Conservation (phyloP, 1,140 invertebrate species). For the Drosophila micromelanica region DNA sequence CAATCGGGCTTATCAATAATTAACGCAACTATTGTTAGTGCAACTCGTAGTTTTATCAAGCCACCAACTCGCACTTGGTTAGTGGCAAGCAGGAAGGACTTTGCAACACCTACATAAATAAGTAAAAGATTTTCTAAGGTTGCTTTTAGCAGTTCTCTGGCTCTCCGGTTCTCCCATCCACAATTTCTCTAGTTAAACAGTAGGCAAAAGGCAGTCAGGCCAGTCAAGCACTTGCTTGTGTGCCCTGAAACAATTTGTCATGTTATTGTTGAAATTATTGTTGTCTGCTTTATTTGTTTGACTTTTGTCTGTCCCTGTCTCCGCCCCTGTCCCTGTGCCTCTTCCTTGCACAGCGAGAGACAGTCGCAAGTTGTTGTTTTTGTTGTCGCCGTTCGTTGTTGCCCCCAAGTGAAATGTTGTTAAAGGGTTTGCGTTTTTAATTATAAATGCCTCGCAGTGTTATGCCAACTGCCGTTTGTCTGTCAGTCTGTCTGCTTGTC, state of each 20-base stretch:
- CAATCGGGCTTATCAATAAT: constrained; percentile 15
- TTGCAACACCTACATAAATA: constrained; percentile 51
- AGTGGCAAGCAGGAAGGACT: constrained; percentile 35
- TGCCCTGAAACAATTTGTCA: constrained; percentile 78
- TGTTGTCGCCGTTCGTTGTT: constrained; percentile 4
- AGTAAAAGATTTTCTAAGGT: constrained; percentile 34
- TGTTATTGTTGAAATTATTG: constrained; percentile 79
- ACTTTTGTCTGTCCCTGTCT: constrained; percentile 66
- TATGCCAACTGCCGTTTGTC: constrained; percentile 42
- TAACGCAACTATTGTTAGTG: background rate
- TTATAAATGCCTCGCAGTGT: constrained; percentile 73
- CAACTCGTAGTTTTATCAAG: background rate
- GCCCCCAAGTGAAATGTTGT: constrained; percentile 58
- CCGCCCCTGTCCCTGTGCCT: constrained; percentile 15
- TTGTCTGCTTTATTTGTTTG: constrained; percentile 80
- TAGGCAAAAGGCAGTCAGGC: constrained; percentile 3
- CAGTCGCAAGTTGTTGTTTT: constrained; percentile 29
- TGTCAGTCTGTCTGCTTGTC: constrained; percentile 20
- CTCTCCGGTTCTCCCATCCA: constrained; percentile 11
- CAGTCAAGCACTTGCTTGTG: constrained; percentile 28
- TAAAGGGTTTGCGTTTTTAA: constrained; percentile 77
- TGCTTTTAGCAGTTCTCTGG: constrained; percentile 1
- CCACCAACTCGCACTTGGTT: constrained; percentile 25
- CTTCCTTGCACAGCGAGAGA: background rate
- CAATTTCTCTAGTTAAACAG: constrained; percentile 8